Evolutionary conservation across 1,140 invertebrate genomes (phyloP).

Genomic region (Maniola jurtina): DNA sequence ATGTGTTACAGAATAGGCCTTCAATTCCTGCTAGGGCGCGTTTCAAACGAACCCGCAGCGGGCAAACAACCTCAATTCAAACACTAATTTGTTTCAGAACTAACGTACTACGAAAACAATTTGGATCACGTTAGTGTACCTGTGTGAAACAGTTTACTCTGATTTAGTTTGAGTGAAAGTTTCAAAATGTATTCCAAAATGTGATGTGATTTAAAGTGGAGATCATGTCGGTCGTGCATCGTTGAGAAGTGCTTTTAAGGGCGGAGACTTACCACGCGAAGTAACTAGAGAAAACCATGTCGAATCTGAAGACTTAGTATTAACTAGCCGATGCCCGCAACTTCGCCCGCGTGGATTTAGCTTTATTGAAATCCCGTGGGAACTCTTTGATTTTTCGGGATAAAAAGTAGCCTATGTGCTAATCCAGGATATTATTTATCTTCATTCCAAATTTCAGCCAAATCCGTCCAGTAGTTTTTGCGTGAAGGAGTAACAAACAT

Average conservation of each 20-base stretch:
- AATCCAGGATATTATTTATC: too few relatives aligned
- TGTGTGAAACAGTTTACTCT: slow-evolving; percentile 11
- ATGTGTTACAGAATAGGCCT: neutral
- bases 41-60: slow-evolving; percentile 25
- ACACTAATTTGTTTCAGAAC: slow-evolving; percentile 27
- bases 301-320: too few relatives aligned
- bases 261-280: neutral
- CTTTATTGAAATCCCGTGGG: too few relatives aligned
- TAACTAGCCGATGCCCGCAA: too few relatives aligned
- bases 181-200: neutral
- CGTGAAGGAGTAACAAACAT: too few relatives aligned
- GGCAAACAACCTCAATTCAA: slow-evolving; percentile 27
- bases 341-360: too few relatives aligned
- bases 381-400: too few relatives aligned
- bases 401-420: too few relatives aligned
- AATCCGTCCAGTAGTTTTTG: too few relatives aligned
- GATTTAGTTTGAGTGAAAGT: slow-evolving; percentile 10
- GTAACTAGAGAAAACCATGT: neutral
- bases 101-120: slow-evolving; percentile 23
- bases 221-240: too few relatives aligned
- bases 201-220: neutral
- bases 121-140: slow-evolving; percentile 26
- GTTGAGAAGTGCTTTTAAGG: too few relatives aligned
- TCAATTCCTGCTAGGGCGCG: slow-evolving; percentile 10
- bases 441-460: too few relatives aligned